Percentiles rank a stretch among this genome's conserved stretches.
Evolutionary conservation across 2,797 vertebrate species (phyloP).

Genomic region (Chiroxiphia lanceolata): DNA sequence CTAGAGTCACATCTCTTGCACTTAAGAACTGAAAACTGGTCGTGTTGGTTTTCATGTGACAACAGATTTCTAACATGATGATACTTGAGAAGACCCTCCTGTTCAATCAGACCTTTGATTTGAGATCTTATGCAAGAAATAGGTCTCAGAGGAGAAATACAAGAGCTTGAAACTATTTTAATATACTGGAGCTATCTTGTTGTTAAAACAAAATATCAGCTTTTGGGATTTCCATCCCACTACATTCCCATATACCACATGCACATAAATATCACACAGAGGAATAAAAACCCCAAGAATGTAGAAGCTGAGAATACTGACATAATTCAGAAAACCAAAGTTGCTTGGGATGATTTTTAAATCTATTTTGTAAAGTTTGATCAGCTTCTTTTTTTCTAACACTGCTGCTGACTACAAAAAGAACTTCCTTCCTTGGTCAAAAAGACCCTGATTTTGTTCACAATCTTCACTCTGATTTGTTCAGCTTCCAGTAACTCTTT

Average conservation of each 20-base stretch:
- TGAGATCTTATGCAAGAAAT: neutral
- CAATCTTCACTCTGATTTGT: neutral
- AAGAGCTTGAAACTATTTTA: neutral
- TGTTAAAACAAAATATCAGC: slow-evolving; percentile 3
- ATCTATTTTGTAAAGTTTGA: neutral
- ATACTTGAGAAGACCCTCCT: neutral
- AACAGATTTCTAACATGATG: neutral
- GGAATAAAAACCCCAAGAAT: neutral
- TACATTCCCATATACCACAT: neutral
- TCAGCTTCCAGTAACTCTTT: neutral
- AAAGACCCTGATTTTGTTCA: neutral
- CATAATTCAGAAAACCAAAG: neutral
- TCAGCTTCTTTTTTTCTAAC: neutral
- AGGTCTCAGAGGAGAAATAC: neutral
- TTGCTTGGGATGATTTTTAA: neutral
- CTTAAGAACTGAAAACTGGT: neutral
- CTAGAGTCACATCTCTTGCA: neutral
- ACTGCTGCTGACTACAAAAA: neutral
- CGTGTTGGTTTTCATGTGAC: neutral
- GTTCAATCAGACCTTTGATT: neutral
- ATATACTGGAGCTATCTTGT: neutral
- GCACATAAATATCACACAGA: neutral
- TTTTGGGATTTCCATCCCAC: neutral
- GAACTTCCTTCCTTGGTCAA: neutral
- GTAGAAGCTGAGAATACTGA: neutral